Base-by-base conservation (phyloP, 1,140 invertebrate species). In the Pseudobourletiella spinata region DNA sequence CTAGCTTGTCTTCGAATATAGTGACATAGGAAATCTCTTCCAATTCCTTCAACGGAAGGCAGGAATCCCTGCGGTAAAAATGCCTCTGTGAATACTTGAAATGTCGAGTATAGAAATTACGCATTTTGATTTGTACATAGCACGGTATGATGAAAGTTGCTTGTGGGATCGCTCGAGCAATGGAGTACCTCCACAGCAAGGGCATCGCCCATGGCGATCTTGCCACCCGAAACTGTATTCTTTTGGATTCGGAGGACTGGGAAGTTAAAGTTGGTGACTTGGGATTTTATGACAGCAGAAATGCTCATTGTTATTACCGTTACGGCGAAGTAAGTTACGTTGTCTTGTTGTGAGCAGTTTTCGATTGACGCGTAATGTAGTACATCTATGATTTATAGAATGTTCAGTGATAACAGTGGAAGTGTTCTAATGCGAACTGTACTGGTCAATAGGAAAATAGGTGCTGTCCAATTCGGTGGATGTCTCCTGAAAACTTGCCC, bases 381-480 rank as follows among this genome's bases (percentile, higher is more conserved):
- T n/a, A n/a, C n/a, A n/a, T n/a, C n/a, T n/a, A n/a, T n/a, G n/a
- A n/a, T n/a, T n/a, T n/a, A n/a, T n/a, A n/a, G n/a, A n/a, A n/a
- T n/a, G n/a, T n/a, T n/a, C n/a, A n/a, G n/a, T n/a, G n/a, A n/a
- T n/a, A n/a, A 14, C 6, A 15, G 11, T 46, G n/a, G 14, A 6
- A 57, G 11, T 8, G 30, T 8, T 3, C 18, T 14, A 14, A 30
- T 20, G 11, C 6, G 25, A 22, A 4, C 22, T 14, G 6, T n/a
- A 30, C 16, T 39, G 8, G 8, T 11, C 8, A 39, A n/a, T 39
- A n/a, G n/a, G n/a, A 39, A 11, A n/a, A 8, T 18, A n/a, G n/a
- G n/a, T n/a, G n/a, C 2, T 63, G 44, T 24, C 62, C 62, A 3
- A 16, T 64, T 20, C 24, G 62, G 16, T 64, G 62, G 62, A 64